Evolutionary conservation across 2,113 vertebrate genomes (phyloP).

Genomic region (Melanerpes aurifrons): DNA sequence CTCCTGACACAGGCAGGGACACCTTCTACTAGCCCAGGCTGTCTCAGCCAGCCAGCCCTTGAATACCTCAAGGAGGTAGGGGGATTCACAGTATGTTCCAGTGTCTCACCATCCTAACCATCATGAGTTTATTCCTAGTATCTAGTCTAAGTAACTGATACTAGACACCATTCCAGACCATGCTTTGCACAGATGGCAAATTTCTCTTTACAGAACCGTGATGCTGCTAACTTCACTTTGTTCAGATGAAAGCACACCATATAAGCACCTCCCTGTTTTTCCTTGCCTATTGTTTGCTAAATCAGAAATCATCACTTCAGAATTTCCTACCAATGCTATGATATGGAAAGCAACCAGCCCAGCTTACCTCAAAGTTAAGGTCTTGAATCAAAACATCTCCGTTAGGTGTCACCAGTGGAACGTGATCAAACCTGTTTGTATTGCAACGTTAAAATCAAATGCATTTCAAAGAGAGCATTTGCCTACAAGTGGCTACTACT

Average conservation of each 20-base stretch:
- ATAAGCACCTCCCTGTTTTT: neutral
- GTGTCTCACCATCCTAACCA: too few species aligned
- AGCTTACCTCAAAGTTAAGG: slow-evolving; percentile 91
- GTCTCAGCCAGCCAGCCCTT: too few species aligned
- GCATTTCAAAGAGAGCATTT: neutral
- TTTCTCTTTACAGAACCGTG: too few species aligned
- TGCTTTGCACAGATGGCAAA: too few species aligned
- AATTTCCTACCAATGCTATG: neutral
- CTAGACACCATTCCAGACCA: too few species aligned
- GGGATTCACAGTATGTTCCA: too few species aligned
- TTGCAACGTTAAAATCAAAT: neutral
- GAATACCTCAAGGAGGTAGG: too few species aligned
- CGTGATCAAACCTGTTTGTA: slow-evolving; percentile 89
- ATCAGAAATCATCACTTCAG: neutral
- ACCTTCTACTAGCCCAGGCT: too few species aligned
- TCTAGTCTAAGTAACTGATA: too few species aligned
- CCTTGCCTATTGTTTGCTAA: neutral
- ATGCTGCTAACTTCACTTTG: neutral
- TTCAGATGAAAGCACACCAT: neutral
- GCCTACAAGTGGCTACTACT: neutral
- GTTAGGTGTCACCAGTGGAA: slow-evolving; percentile 93
- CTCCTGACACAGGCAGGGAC: too few species aligned
- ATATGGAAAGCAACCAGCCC: neutral
- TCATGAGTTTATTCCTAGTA: too few species aligned
- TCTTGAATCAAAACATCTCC: slow-evolving; percentile 95